phyloP scores from a whole-genome alignment of 2,797 vertebrate species.

The Phalloptychus januarius region DNA sequence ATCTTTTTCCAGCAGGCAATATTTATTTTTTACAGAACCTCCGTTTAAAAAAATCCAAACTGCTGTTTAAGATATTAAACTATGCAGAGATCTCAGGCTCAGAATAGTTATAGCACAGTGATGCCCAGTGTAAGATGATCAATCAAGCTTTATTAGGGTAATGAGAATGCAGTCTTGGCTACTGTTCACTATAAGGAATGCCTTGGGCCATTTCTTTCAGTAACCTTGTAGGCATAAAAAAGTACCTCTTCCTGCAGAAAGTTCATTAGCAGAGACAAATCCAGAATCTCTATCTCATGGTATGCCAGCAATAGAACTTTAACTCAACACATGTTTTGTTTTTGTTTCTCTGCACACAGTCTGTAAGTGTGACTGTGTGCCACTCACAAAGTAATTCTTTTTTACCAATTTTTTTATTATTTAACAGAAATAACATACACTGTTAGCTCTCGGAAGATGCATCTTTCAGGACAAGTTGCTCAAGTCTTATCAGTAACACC shows the following conservation, averaged over 20 bases:
- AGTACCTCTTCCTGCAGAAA: slow-evolving; percentile 51
- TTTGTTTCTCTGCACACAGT: slow-evolving; percentile 36
- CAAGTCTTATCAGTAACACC: not conserved
- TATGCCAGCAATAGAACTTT: slow-evolving; percentile 26
- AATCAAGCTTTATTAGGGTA: slow-evolving; percentile 55
- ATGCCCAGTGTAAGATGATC: slow-evolving; percentile 47
- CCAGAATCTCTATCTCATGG: slow-evolving; percentile 56
- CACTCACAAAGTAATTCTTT: not conserved
- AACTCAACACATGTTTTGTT: slow-evolving; percentile 41
- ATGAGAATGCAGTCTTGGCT: slow-evolving; percentile 51
- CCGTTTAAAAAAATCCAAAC: not conserved
- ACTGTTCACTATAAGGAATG: slow-evolving; percentile 54
- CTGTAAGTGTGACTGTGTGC: slow-evolving; percentile 38
- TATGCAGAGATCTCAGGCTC: not conserved
- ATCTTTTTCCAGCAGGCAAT: not conserved
- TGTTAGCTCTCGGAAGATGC: not conserved
- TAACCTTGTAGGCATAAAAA: slow-evolving; percentile 44
- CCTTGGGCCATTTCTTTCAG: slow-evolving; percentile 61
- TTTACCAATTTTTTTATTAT: not conserved
- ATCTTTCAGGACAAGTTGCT: not conserved
- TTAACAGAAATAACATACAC: not conserved
- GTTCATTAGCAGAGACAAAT: slow-evolving; percentile 77
- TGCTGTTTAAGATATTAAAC: not conserved
- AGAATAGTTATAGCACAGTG: slow-evolving; percentile 17
- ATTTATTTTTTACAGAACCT: not conserved